Evolutionary conservation across 2,113 vertebrate genomes (phyloP).

Genomic region (Tautogolabrus adspersus): DNA sequence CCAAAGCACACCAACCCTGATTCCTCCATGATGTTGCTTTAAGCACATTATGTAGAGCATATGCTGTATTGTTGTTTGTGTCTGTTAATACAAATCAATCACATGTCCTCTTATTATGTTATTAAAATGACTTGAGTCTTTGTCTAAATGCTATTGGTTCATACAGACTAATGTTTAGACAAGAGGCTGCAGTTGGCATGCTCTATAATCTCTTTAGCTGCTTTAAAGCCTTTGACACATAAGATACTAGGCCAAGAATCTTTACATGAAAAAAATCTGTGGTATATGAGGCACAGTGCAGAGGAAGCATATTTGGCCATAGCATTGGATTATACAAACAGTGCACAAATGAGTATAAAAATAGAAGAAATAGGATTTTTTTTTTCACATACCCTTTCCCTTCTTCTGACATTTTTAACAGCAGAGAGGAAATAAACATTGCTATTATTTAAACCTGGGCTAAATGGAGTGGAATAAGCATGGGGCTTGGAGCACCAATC

Average conservation of each 20-base stretch:
- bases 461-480: constrained; percentile 39
- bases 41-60: neutral
- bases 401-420: constrained; percentile 17
- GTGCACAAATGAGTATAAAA: constrained; percentile 4
- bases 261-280: neutral
- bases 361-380: constrained; percentile 3
- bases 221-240: constrained; percentile 72
- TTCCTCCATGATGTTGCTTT: too few species aligned
- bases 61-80: constrained; percentile 3
- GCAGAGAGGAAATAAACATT: constrained; percentile 20
- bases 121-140: constrained; percentile 48
- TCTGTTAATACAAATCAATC: constrained; percentile 46
- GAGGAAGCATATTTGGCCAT: constrained; percentile 24
- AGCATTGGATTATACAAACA: constrained; percentile 21
- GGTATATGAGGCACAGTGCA: constrained; percentile 29
- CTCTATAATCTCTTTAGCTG: constrained; percentile 69
- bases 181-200: constrained; percentile 54
- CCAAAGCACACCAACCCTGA: too few species aligned
- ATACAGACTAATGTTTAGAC: constrained; percentile 62
- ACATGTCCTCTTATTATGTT: constrained; percentile 30
- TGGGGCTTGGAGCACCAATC: constrained; percentile 34
- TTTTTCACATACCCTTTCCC: neutral
- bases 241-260: constrained; percentile 53
- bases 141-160: constrained; percentile 48
- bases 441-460: constrained; percentile 35